Evolutionary conservation across 2,113 vertebrate species (phyloP).

Genomic region (Athene noctua): DNA sequence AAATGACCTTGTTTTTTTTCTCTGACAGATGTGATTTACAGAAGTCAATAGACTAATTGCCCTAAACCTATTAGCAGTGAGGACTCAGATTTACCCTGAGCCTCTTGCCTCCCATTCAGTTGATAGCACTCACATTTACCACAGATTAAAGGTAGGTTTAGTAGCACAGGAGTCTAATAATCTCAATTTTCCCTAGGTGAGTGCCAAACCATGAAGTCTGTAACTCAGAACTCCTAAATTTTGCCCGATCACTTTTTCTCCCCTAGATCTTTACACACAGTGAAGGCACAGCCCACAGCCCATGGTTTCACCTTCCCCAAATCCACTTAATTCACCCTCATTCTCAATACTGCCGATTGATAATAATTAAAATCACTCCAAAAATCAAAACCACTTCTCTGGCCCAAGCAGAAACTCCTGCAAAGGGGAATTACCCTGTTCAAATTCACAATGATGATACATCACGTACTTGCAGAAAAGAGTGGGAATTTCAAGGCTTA

Average conservation of each 20-base stretch:
- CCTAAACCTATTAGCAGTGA: conserved; percentile 17
- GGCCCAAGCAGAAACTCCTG: not conserved
- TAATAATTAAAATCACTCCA: not conserved
- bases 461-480: not conserved
- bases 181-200: not conserved
- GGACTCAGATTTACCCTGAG: not conserved
- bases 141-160: not conserved
- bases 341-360: not conserved
- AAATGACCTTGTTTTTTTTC: not conserved
- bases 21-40: conserved; percentile 29
- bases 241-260: not conserved
- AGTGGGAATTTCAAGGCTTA: not conserved
- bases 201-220: not conserved
- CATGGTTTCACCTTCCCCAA: not conserved
- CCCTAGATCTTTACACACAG: not conserved
- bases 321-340: not conserved
- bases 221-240: not conserved
- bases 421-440: not conserved
- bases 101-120: not conserved
- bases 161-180: not conserved
- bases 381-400: not conserved
- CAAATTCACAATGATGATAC: not conserved
- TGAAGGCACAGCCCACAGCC: not conserved
- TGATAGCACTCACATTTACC: conserved; percentile 33
- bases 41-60: conserved; percentile 36